phyloP scores from a whole-genome alignment of 2,113 vertebrate genomes.

The Uria aalge region DNA sequence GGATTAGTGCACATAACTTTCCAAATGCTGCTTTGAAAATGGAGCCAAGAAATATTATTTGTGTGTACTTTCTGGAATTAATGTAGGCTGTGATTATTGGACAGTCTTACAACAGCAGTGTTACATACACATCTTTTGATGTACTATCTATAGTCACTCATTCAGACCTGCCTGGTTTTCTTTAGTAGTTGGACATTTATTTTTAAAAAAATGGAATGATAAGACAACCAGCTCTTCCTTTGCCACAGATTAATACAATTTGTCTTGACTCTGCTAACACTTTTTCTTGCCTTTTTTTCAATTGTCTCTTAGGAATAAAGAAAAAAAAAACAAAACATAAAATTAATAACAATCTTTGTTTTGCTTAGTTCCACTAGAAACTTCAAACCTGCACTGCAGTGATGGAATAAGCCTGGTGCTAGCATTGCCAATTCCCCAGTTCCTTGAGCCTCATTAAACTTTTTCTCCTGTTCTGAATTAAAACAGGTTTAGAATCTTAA shows the following conservation, averaged over 20 bases:
- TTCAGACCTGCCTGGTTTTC: constrained; percentile 22
- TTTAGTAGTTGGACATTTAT: neutral
- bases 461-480: neutral
- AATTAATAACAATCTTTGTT: neutral
- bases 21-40: constrained; percentile 63
- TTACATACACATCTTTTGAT: neutral
- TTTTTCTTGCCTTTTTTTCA: neutral
- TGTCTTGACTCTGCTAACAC: neutral
- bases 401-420: neutral
- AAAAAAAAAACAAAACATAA: neutral
- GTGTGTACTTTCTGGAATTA: constrained; percentile 62
- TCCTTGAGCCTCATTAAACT: neutral
- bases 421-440: neutral
- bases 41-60: constrained; percentile 66
- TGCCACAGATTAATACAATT: neutral
- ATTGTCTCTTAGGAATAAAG: neutral
- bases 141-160: constrained; percentile 14
- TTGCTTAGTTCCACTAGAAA: neutral
- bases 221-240: neutral
- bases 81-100: constrained; percentile 49
- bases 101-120: neutral
- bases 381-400: neutral
- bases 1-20: constrained; percentile 68
- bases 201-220: neutral
- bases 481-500: neutral